phyloP scores from a whole-genome alignment of 1,140 invertebrate species.

The Pseudomyrmex cubaensis region DNA sequence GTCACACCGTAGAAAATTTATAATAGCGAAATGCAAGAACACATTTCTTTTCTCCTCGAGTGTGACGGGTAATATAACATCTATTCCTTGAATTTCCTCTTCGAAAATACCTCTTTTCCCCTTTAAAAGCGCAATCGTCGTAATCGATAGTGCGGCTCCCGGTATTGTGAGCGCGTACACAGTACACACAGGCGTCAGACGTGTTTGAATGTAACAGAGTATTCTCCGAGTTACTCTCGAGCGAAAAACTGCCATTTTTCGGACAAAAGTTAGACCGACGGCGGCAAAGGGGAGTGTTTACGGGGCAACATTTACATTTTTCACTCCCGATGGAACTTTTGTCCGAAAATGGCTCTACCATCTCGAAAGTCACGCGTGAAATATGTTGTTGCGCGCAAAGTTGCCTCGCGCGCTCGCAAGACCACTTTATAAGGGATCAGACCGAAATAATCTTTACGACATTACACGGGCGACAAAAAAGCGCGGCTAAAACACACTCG shows the following conservation, averaged over 20 bases:
- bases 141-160: too few relatives aligned
- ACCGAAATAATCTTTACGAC: conserved; percentile 4
- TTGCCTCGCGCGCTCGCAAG: too few relatives aligned
- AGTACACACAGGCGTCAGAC: not conserved
- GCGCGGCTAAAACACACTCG: not conserved
- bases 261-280: not conserved
- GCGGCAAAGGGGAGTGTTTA: too few relatives aligned
- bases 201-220: conserved; percentile 35
- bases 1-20: too few relatives aligned
- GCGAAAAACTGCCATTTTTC: conserved; percentile 8
- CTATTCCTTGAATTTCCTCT: not conserved
- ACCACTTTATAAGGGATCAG: not conserved
- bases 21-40: too few relatives aligned
- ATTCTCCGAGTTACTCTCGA: not conserved
- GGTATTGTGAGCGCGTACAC: too few relatives aligned
- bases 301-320: not conserved
- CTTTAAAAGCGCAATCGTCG: too few relatives aligned
- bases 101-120: not conserved
- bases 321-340: not conserved
- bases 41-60: too few relatives aligned
- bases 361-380: too few relatives aligned
- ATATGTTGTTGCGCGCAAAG: not conserved
- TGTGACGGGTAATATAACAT: too few relatives aligned
- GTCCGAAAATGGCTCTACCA: not conserved
- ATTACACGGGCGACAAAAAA: not conserved